phyloP scores from a whole-genome alignment of 2,113 vertebrate species.

The Opisthocomus hoazin region DNA sequence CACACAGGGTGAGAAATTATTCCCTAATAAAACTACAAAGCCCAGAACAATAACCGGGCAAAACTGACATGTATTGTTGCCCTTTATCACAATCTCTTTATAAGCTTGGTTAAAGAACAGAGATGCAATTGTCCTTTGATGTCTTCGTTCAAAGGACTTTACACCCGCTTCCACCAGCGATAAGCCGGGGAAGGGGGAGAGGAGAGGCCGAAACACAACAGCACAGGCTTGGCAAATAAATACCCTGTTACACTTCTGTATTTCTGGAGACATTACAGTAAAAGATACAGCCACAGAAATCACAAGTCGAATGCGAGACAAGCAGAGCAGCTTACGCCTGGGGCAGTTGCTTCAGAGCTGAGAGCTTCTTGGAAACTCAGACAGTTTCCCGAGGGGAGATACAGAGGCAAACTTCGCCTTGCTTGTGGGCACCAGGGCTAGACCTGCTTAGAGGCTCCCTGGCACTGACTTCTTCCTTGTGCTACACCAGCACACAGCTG shows the following conservation, averaged over 20 bases:
- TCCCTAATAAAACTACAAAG: constrained; percentile 81
- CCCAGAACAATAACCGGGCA: constrained; percentile 67
- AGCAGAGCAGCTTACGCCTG: not conserved
- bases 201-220: constrained; percentile 15
- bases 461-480: not conserved
- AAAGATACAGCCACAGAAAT: not conserved
- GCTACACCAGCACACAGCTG: not conserved
- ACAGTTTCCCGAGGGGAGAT: not conserved
- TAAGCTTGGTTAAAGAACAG: constrained; percentile 75
- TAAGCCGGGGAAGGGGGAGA: constrained; percentile 3
- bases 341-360: not conserved
- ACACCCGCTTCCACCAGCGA: constrained; percentile 38
- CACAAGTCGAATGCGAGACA: not conserved
- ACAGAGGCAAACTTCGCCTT: not conserved
- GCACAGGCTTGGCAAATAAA: constrained; percentile 14
- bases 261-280: not conserved
- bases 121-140: constrained; percentile 70
- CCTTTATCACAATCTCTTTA: constrained; percentile 77
- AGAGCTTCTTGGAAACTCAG: not conserved
- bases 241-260: not conserved
- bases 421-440: not conserved
- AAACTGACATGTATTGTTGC: constrained; percentile 71
- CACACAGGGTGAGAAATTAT: constrained; percentile 66
- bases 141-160: constrained; percentile 70
- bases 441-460: not conserved